Base-by-base conservation (phyloP, 1,140 invertebrate genomes). In the Drosophila gunungcola region DNA sequence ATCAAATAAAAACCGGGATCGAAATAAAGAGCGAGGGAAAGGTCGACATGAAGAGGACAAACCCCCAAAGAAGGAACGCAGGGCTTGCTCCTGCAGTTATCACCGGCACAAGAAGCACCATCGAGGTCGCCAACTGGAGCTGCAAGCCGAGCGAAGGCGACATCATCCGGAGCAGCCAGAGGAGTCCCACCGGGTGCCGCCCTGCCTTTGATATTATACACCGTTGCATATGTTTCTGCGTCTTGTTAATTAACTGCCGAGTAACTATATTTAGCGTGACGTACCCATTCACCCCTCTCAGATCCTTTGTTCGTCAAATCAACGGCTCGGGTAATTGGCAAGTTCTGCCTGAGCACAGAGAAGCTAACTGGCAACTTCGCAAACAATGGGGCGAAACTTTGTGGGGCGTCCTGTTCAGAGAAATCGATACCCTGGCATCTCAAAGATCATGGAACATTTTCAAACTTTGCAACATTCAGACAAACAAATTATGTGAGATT, bases 271-370 rank as follows among this genome's bases (percentile, higher is more conserved):
- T 67, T 61, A 58, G 43, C 73, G 60, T 55, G 38, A 60, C 65
- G 36, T 32, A 52, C 32, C 46, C 32, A 7, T 43, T 46, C 36
- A 13, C 25, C 49, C 43, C 39, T 55, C 73, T 29, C 25, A 34
- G 42, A 38, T 45, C 56, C 41, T 42, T 84, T 70, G 58, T 74
- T 78, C 34, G 27, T 21, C 45, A 12, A 79, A 58, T 69, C 73
- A 78, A 69, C 68, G 55, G 67, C 60, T 62, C 51, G 58, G 77
- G 46, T 76, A 80, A 80, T 69, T 80, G 60, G 52, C 65, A 53
- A 48, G 9, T 4, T n/a, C 12, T 41, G 12, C 55, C 32, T 7
- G 43, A 29, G 57, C 54, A 56, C 38, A 48, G 43, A 51, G 36
- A 46, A 36, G 46, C 46, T 46, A 65, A 25, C 64, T 67, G 53